These are phyloP conservation scores for Pteropus alecto DNA, from an alignment of 2,113 vertebrate genomes.

Conservation along the genomic window DNA sequence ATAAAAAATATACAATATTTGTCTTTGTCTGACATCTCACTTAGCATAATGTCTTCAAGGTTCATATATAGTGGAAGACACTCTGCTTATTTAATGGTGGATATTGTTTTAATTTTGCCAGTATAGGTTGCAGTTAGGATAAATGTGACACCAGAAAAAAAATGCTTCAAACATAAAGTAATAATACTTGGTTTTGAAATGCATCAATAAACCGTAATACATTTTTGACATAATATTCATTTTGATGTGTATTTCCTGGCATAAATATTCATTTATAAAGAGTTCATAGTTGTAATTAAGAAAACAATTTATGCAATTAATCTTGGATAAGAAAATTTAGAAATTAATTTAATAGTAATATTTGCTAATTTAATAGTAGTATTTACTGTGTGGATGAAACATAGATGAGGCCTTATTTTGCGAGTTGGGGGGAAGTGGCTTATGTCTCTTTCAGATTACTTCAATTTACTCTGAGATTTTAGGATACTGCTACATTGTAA, in stretches of 20 bases:
- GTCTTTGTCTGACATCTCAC: background rate
- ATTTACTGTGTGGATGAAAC: background rate
- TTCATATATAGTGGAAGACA: background rate
- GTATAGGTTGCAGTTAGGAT: background rate
- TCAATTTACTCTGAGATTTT: background rate
- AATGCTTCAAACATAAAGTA: background rate
- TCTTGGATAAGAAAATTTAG: background rate
- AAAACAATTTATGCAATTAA: background rate
- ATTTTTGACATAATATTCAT: background rate
- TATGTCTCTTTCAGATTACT: background rate
- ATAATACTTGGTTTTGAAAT: background rate
- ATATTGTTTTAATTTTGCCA: background rate
- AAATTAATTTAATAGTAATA: background rate
- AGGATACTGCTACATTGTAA: background rate
- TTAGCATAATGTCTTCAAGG: background rate
- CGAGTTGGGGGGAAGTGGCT: background rate
- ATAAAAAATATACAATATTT: background rate
- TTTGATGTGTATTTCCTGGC: background rate
- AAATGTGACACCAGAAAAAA: background rate
- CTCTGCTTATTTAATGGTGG: background rate
- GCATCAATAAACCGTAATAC: background rate
- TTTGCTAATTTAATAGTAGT: background rate
- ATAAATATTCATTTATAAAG: background rate
- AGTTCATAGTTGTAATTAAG: background rate
- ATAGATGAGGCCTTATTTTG: background rate